Evolutionary conservation across 2,797 vertebrate genomes (phyloP), one percentile per base, ranked within the genome.

Genomic region (Enteromius unitaeniatus): DNA sequence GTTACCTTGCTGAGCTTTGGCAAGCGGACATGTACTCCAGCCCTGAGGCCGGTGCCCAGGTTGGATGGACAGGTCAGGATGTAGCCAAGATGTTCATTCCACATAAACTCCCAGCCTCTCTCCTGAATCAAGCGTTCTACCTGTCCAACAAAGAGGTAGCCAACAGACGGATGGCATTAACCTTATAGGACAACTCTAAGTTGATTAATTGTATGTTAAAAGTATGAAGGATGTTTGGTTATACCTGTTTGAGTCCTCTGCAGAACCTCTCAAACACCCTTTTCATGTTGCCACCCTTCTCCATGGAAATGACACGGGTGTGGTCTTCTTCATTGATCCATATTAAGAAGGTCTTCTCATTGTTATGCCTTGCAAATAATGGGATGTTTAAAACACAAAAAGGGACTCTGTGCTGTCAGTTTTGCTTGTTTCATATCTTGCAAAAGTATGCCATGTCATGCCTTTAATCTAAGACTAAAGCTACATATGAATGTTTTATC

Each of bases 251-350:
- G 40, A 98, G 95, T 86, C 97, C 97, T 37, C 91, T 93, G 90
- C 97, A 99, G 95, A 99, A 99, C 26, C 97, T 94, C 88, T 98
- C 97, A 85, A 98, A 99, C 81, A 99, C 97, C 19, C 97, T 91
- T 89, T 97, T 97, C 97, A 99, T 98, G 90, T 99, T 98, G 91
- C 97, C 97, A n/a, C 97, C 97, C 79, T 97, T 98, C 92, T 99
- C 97, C 97, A 99, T 99, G 85, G 97, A 99, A 93, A 99, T 99
- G 86, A 99, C 96, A 88, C 97, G 94, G 87, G 97, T 98, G 91
- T 99, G 97, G 91, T 99, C 97, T 89, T 99, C 97, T 88, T 99
- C 97, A 19, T 99, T 99, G 84, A 99, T 90, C 97, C 97, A 98
- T 91, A 99, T 94, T 84, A 98, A 94, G 94, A 99, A 98, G 72